phyloP scores from a whole-genome alignment of 2,113 vertebrate species.

The Nerophis ophidion region DNA sequence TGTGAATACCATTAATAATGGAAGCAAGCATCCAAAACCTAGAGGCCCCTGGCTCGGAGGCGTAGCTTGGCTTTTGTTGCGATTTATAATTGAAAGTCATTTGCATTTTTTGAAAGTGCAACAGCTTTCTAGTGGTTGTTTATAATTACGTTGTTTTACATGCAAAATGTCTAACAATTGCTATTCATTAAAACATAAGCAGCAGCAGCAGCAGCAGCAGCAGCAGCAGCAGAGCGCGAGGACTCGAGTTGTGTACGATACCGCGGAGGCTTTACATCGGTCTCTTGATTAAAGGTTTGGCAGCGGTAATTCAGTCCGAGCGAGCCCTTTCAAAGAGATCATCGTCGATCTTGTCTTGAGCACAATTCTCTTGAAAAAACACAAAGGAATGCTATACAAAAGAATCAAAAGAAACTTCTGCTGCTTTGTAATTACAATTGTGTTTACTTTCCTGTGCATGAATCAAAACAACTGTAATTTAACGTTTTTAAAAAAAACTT shows the following conservation, averaged over 20 bases:
- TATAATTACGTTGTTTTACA: constrained; percentile 69
- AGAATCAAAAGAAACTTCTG: constrained; percentile 64
- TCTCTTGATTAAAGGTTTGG: constrained; percentile 29
- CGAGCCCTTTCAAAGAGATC: constrained; percentile 51
- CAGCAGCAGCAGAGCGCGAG: constrained; percentile 22
- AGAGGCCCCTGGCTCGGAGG: constrained; percentile 55
- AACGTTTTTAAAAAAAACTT: no score
- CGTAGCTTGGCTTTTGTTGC: constrained; percentile 63
- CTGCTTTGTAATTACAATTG: constrained; percentile 58
- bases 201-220: constrained; percentile 28
- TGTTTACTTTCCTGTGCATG: constrained; percentile 47
- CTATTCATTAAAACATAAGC: constrained; percentile 63
- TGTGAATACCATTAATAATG: constrained; percentile 73
- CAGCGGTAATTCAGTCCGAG: constrained; percentile 40
- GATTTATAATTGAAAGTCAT: constrained; percentile 66
- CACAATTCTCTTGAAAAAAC: constrained; percentile 43
- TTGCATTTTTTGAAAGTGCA: constrained; percentile 69
- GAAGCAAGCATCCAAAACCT: constrained; percentile 59
- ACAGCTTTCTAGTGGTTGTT: constrained; percentile 64
- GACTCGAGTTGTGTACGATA: constrained; percentile 37
- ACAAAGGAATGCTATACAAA: constrained; percentile 41
- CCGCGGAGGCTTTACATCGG: constrained; percentile 33
- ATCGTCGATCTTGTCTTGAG: constrained; percentile 42
- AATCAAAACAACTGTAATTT: constrained; percentile 38
- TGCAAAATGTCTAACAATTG: constrained; percentile 65